Evolutionary conservation across 2,888 invertebrate species (phyloP), one percentile per base, ranked within the genome.

Genomic region (Embidobia sp.): DNA sequence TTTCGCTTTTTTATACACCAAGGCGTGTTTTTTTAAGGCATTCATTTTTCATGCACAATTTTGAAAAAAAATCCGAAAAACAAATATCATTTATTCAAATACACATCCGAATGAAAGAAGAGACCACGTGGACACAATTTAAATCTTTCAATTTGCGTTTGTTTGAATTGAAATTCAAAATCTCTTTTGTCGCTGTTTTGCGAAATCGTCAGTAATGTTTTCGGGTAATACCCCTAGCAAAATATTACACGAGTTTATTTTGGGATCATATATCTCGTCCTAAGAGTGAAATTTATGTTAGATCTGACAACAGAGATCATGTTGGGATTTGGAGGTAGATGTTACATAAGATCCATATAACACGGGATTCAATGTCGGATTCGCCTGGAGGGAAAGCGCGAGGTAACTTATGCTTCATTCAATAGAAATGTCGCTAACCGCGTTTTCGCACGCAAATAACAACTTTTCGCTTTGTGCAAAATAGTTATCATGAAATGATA

Each of bases 221-320:
- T 51, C 10, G 33, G 19, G 16, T 1, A 16, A 51, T 31, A 18
- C 2, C 13, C 13, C 13, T 19, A 33, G 51, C 18, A 35, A 51
- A 31, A 49, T 51, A 51, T 35, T 18, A 13, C n/a, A 13, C 49
- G 7, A 55, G 55, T 46, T 59, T 59, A 59, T 46, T 59, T 46
- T 59, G 33, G 33, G 27, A 59, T 26, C 44, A 46, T 59, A 46
- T 59, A 16, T 46, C 46, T 33, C 35, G 26, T 7, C 22, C 26
- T n/a, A n/a, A 10, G 31, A 16, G n/a, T 44, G 33, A 46, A 46
- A 59, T 59, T 59, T 59, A 44, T 59, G 59, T 44, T 44, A 33
- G 59, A 59, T 35, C 46, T 46, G 59, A 59, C 59, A 59, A 46
- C 44, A 26, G 59, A 59, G 59, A 59, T 59, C 59, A 59, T 46